phyloP scores from a whole-genome alignment of 2,888 invertebrate genomes.

The Incurvaria masculella region DNA sequence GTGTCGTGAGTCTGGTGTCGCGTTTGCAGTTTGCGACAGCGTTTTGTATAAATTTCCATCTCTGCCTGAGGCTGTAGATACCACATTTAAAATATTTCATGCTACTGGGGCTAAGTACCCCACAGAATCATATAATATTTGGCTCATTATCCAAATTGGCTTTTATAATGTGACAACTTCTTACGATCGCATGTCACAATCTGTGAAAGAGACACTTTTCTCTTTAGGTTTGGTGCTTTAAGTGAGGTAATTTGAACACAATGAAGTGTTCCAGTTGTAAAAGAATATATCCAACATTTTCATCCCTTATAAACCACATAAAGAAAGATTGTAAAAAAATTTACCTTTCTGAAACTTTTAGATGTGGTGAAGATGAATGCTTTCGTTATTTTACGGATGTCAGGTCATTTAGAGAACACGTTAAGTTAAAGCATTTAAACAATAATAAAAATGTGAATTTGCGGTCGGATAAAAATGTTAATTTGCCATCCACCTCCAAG shows the following conservation, averaged over 20 bases:
- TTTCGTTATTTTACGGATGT: neutral
- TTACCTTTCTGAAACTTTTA: neutral
- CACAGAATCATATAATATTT: neutral
- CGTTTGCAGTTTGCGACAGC: too few species aligned
- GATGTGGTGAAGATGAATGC: neutral
- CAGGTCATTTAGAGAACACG: neutral
- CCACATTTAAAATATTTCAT: neutral
- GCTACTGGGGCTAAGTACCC: slow-evolving; percentile 1
- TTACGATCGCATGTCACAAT: neutral
- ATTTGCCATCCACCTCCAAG: neutral
- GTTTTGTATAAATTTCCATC: too few species aligned
- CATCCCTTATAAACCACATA: neutral
- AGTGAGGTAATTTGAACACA: neutral
- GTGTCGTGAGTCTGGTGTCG: too few species aligned
- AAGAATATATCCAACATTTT: neutral
- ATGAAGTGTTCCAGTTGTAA: slow-evolving; percentile 1
- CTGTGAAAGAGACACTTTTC: slow-evolving; percentile 1
- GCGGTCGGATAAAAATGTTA: neutral
- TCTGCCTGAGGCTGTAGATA: neutral
- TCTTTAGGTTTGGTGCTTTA: neutral
- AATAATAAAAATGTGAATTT: neutral
- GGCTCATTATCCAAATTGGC: neutral
- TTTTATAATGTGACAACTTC: neutral
- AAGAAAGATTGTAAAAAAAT: neutral
- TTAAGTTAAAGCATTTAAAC: neutral